Base-by-base conservation (phyloP, 2,888 invertebrate genomes). In the Apotomis capreana region DNA sequence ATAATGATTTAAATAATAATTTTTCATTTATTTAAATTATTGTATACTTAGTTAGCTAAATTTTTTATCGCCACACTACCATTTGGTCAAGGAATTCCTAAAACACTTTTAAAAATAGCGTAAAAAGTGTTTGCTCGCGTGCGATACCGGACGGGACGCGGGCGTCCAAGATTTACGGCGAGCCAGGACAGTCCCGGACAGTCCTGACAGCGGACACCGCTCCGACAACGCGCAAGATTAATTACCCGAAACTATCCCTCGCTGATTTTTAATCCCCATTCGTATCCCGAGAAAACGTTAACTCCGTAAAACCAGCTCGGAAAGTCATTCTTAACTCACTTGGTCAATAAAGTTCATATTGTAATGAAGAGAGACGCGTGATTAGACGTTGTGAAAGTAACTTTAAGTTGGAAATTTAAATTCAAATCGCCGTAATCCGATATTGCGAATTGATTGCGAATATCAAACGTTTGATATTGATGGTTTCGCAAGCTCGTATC, bases 201-300 rank as follows among this genome's bases (percentile, higher is more conserved):
- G 8, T 49, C 57, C 49, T 63, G 44, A 61, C 61, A 76, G 76
- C 77, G 79, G 77, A 74, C 74, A 80, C 69, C 73, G 75, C 60
- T 58, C 73, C 46, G 68, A 74, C 70, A 67, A 74, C 58, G 68
- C 59, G 52, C 68, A 62, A 71, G 70, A 74, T 72, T 72, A 72
- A 72, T 72, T 68, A 63, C 68, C 68, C 62, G 37, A 63, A 72
- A 72, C 71, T 72, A 72, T 71, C 61, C 65, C 60, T 52, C 64
- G 71, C 61, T 71, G 71, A 71, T 71, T 72, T 68, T 72, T 72
- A 62, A 68, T 60, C 70, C 65, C 65, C 55, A 60, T 64, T 54
- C 51, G 26, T 40, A 46, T 65, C 62, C 15, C 51, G 46, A 61
- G 52, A 64, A 54, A 64, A 55, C 55, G 54, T 55, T 15, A 55